Conservation (phyloP, 2,888 invertebrate genomes). For the Uloborus plumipes region DNA sequence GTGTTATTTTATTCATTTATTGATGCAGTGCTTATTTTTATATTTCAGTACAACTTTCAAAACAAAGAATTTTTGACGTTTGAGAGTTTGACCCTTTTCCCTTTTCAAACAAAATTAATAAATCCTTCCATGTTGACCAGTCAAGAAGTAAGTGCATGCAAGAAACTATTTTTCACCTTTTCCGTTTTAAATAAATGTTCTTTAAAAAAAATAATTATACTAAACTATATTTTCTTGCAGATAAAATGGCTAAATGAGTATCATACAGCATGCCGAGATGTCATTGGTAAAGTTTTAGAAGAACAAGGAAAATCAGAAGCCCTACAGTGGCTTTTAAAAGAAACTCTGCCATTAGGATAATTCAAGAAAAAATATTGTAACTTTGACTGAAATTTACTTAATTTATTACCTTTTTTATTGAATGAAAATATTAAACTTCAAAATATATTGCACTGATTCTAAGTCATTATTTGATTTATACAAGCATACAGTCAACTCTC, state of each 20-base stretch:
- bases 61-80: constrained; percentile 85
- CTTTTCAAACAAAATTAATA: constrained; percentile 85
- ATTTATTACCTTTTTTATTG: background rate
- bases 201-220: too few relatives aligned
- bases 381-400: too few relatives aligned
- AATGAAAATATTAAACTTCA: background rate
- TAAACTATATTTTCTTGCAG: constrained; percentile 69
- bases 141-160: constrained; percentile 77
- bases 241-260: constrained; percentile 84
- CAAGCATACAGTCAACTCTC: too few relatives aligned
- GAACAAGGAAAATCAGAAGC: constrained; percentile 78
- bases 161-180: background rate
- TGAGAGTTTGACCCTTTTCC: constrained; percentile 86
- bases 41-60: constrained; percentile 76
- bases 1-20: too few relatives aligned
- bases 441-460: background rate
- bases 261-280: constrained; percentile 80
- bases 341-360: constrained; percentile 79
- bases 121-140: constrained; percentile 80
- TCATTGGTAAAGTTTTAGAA: constrained; percentile 80
- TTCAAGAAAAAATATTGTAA: background rate
- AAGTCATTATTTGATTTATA: too few relatives aligned
- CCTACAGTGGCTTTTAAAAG: constrained; percentile 81
- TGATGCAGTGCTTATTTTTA: background rate
- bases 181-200: background rate